Base-by-base conservation (phyloP, 2,888 invertebrate genomes). In the Tetragonisca angustula region DNA sequence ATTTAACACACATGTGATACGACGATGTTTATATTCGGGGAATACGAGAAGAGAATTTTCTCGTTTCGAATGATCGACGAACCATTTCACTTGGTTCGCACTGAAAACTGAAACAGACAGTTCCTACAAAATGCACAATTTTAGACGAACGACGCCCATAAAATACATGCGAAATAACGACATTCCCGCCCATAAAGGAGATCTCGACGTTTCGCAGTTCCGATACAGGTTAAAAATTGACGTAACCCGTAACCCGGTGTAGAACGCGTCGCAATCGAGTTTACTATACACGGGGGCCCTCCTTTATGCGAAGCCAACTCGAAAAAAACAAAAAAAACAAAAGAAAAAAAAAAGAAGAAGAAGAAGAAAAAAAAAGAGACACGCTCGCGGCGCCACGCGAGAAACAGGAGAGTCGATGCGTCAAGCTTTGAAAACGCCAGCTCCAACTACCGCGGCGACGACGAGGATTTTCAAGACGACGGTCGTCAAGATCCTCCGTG, bases 351-450 rank as follows among this genome's bases (percentile, higher is more conserved):
- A 27, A 27, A 27, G 32, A 68, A 76, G 49, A 68, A 68, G 54
- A 65, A 76, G 59, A 68, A 59, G 59, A 68, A 65, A 76, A 68
- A 68, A 59, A 56, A 59, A 76, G 24, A 65, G 13, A 52, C 64
- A 36, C 50, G 9, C 36, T 50, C n/a, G 52, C 21, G 50, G n/a
- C 49, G 49, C 56, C 56, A 56, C 56, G 56, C 5, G 32, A 32
- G n/a, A n/a, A 36, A n/a, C 11, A 6, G 6, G 0, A 52, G 2
- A 6, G 36, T 2, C 13, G 36, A 21, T 43, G 52, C 15, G 36
- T 74, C 36, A 56, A 2, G 54, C 13, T 19, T 52, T 5, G 56
- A 27, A 43, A 56, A 24, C 50, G 54, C 21, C 19, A 74, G 54
- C 4, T 32, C 65, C 65, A 21, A 19, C 6, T 32, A 9, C 32